Percentiles rank a stretch among this genome's conserved stretches.
Evolutionary conservation across 2,888 invertebrate species (phyloP).

Genomic region (Drosophila gaucha): DNA sequence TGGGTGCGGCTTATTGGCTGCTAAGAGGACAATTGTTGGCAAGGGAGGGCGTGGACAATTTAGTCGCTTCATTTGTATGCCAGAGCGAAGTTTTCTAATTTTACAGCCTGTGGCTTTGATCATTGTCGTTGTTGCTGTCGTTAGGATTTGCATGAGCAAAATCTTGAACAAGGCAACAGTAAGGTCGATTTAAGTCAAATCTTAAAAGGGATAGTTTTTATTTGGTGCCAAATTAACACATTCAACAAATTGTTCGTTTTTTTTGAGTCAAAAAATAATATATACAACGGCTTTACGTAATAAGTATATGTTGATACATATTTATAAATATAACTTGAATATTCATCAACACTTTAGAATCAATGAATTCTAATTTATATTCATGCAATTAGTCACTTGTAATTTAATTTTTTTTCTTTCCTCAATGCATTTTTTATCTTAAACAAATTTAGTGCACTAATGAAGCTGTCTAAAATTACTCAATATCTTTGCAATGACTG

Average conservation of each 20-base stretch:
- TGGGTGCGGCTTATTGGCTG: constrained; percentile 56
- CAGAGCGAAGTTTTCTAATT: constrained; percentile 46
- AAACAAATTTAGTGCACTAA: not conserved
- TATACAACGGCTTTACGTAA: no score
- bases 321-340: no score
- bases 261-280: not conserved
- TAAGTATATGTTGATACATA: no score
- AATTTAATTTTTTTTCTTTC: not conserved
- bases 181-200: constrained; percentile 30
- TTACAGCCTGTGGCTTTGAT: constrained; percentile 31
- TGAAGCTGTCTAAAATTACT: constrained; percentile 2
- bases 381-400: no score
- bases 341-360: no score
- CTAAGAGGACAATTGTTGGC: constrained; percentile 49
- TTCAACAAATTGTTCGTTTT: no score
- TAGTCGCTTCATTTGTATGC: constrained; percentile 62
- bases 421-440: not conserved
- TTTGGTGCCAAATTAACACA: not conserved
- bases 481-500: not conserved
- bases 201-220: not conserved
- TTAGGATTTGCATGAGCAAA: constrained; percentile 7
- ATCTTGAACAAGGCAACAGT: constrained; percentile 25
- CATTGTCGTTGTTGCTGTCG: constrained; percentile 12
- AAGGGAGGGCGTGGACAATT: constrained; percentile 28
- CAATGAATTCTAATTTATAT: no score